phyloP scores from a whole-genome alignment of 1,140 invertebrate genomes.

The Wiebesia pumilae region DNA sequence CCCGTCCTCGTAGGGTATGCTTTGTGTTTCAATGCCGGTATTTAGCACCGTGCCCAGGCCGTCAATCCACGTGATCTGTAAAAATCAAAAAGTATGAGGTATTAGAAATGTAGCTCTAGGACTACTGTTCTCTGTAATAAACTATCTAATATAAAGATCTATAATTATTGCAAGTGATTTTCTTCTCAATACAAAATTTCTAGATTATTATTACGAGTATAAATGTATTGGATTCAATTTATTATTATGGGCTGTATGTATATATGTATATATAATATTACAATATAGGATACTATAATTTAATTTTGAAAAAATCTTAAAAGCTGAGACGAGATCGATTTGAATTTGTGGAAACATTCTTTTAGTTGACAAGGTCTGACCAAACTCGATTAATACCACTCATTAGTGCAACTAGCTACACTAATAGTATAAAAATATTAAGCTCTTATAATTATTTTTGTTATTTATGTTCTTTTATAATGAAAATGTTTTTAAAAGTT shows the following conservation, averaged over 20 bases:
- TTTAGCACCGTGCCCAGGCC: slow-evolving; percentile 88
- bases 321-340: neutral
- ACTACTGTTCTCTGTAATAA: neutral
- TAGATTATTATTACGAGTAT: no score
- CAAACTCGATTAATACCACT: neutral
- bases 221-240: no score
- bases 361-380: neutral
- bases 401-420: neutral
- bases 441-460: neutral
- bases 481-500: neutral
- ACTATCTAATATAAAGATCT: no score
- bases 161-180: no score
- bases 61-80: slow-evolving; percentile 94
- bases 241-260: no score
- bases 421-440: slow-evolving; percentile 2
- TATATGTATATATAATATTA: neutral
- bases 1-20: slow-evolving; percentile 84
- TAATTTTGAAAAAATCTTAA: neutral
- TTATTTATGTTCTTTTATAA: neutral
- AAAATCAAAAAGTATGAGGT: slow-evolving; percentile 50
- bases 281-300: neutral
- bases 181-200: no score
- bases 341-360: neutral
- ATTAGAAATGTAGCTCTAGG: neutral
- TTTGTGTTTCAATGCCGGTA: slow-evolving; percentile 83